phyloP scores from a whole-genome alignment of 2,113 vertebrate genomes.

The Rhabdornis inornatus region DNA sequence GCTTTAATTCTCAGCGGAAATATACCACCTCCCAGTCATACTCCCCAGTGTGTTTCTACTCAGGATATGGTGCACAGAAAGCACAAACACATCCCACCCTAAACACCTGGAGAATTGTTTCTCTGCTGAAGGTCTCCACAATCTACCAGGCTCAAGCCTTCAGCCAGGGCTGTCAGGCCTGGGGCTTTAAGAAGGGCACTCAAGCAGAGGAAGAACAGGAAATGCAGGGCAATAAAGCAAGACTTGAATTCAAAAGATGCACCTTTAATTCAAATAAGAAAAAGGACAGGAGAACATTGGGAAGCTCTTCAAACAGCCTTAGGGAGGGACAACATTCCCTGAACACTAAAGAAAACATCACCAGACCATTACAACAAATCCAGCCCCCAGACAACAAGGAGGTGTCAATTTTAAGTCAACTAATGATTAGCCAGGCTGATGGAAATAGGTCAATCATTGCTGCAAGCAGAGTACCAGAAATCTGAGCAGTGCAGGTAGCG shows the following conservation, averaged over 20 bases:
- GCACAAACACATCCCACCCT: not conserved
- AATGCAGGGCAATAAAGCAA: not conserved
- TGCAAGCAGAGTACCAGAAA: slow-evolving; percentile 51
- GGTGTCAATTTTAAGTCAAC: slow-evolving; percentile 40
- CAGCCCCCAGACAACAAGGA: not conserved
- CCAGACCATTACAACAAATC: not conserved
- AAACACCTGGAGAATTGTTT: not conserved
- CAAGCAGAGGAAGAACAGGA: not conserved
- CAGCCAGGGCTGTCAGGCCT: not conserved
- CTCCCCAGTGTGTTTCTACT: not conserved
- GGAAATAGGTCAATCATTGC: slow-evolving; percentile 61
- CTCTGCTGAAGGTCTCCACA: not conserved
- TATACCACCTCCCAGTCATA: not conserved
- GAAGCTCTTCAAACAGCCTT: not conserved
- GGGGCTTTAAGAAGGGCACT: not conserved
- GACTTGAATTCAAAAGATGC: not conserved
- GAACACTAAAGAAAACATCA: not conserved
- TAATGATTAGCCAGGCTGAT: slow-evolving; percentile 56
- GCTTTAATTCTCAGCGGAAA: not conserved
- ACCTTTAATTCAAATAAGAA: not conserved
- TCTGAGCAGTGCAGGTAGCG: slow-evolving; percentile 14
- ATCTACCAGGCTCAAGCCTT: not conserved
- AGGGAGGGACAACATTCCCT: not conserved
- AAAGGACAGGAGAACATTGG: not conserved
- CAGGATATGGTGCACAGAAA: not conserved